Evolutionary conservation across 2,888 invertebrate species (phyloP), one percentile per base, ranked within the genome.

Genomic region (Pristionchus exspectatus): DNA sequence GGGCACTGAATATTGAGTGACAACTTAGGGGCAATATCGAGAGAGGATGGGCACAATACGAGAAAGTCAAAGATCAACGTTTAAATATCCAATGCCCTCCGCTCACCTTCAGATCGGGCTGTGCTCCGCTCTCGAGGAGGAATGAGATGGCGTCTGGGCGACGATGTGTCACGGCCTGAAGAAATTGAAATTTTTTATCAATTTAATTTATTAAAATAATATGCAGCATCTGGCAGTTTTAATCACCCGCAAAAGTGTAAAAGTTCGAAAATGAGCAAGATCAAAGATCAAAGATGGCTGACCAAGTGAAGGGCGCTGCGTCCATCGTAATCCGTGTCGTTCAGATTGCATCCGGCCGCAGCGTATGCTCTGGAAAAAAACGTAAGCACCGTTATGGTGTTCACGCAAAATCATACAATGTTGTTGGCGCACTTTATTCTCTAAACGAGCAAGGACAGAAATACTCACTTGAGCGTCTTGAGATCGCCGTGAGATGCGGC

Each of bases 401-500:
- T n/a, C 24, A 12, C 27, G 2, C 69, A 27, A 27, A 69, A 27
- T 27, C 18, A n/a, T 14, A 27, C 27, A 27, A 14, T 69, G 7
- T 69, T 69, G 9, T n/a, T 69, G 27, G 9, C 27, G 69, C 27
- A 1, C 27, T 69, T 0, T 14, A 72, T 72, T 72, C 72, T 24
- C 33, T 4, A 9, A 72, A 16, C 2, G 1, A 72, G 2, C 0
- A 72, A 72, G 24, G 5, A n/a, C n/a, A 24, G 16, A 24, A 63
- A 50, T 0, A 63, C n/a, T 63, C 21, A 81, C 81, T 94, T 93
- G 74, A 96, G 90, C 12, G 93, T 91, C 21, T 93, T 92, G 18
- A 95, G 88, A 91, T 96, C 95, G 44, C 94, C 94, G 54, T 93
- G 92, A 30, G 92, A 90, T 14, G 94, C 94, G 1, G 94, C 96